phyloP scores from a whole-genome alignment of 2,888 invertebrate genomes.

The Leucozona laternaria region DNA sequence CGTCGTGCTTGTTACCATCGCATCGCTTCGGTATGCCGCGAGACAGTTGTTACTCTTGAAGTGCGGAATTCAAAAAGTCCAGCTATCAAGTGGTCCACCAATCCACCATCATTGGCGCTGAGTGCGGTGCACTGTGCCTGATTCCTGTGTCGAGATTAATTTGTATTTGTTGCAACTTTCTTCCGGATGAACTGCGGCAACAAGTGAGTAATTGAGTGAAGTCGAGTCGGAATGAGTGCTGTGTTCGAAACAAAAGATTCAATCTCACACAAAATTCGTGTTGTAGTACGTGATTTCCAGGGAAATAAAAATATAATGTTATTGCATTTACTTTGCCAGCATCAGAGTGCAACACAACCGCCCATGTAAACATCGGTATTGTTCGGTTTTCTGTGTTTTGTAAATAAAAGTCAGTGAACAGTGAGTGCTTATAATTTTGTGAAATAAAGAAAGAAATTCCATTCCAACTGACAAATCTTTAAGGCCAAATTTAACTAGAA shows the following conservation, averaged over 20 bases:
- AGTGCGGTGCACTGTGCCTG: constrained; percentile 29
- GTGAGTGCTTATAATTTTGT: constrained; percentile 4
- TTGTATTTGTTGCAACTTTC: constrained; percentile 57
- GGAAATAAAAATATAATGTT: constrained; percentile 16
- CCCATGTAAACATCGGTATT: constrained; percentile 39
- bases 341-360: constrained; percentile 41
- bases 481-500: neutral
- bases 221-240: constrained; percentile 17
- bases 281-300: constrained; percentile 11
- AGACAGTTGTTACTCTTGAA: constrained; percentile 9
- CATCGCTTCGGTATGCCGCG: constrained; percentile 7
- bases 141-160: constrained; percentile 45
- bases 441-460: constrained; percentile 8
- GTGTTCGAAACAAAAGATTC: constrained; percentile 45
- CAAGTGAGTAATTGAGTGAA: constrained; percentile 30
- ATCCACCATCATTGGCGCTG: constrained; percentile 3
- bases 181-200: constrained; percentile 46
- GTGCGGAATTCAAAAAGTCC: constrained; percentile 23
- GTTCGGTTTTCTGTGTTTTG: constrained; percentile 29
- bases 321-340: constrained; percentile 42
- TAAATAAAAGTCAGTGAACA: constrained; percentile 35
- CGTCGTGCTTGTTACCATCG: neutral
- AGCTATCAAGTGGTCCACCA: constrained; percentile 32
- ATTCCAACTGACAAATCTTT: neutral
- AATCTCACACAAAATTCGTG: constrained; percentile 34